Evolutionary conservation across 2,113 vertebrate genomes (phyloP).

Genomic region (Cebidichthys violaceus): DNA sequence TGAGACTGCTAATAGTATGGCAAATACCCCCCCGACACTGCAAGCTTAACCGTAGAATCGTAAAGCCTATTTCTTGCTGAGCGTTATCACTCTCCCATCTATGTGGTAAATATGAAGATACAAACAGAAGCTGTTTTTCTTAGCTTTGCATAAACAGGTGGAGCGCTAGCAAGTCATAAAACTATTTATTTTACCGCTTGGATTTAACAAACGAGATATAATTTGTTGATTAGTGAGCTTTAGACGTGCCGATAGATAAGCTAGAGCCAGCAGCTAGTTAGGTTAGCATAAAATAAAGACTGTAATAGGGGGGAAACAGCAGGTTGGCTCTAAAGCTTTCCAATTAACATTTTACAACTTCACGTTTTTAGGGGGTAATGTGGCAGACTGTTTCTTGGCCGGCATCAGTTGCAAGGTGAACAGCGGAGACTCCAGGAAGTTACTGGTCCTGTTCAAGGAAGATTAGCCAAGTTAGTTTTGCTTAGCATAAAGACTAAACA

Average conservation of each 20-base stretch:
- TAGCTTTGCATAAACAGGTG: neutral
- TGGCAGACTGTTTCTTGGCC: neutral
- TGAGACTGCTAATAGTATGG: constrained; percentile 18
- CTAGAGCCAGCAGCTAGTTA: neutral
- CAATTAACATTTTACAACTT: neutral
- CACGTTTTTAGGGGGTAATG: neutral
- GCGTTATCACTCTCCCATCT: neutral
- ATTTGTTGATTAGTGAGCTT: neutral
- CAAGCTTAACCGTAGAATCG: neutral
- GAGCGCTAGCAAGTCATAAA: neutral
- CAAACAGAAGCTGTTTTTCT: neutral
- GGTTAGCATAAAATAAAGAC: neutral
- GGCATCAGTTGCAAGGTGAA: neutral
- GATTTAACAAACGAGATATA: neutral
- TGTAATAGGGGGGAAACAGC: neutral
- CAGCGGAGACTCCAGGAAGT: neutral
- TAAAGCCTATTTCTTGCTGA: neutral
- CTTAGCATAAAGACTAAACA: neutral
- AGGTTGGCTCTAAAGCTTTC: neutral
- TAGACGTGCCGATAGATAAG: neutral
- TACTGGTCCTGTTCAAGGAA: neutral
- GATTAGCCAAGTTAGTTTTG: neutral
- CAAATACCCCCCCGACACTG: constrained; percentile 5
- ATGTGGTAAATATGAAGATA: neutral
- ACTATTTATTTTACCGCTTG: neutral